Base-by-base conservation (phyloP, 1,140 invertebrate genomes). In the Leptonema lineaticorne region DNA sequence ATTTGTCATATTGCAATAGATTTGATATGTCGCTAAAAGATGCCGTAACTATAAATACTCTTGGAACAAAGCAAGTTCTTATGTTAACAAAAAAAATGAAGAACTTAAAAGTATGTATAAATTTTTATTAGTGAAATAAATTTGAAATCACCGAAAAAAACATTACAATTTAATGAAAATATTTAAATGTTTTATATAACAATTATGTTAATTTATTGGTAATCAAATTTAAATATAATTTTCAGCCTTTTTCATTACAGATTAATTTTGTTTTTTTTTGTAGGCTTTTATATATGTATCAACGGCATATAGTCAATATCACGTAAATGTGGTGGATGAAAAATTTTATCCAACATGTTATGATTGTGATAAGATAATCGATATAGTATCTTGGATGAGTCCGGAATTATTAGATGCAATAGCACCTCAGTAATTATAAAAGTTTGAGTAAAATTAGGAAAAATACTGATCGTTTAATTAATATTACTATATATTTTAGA, bases 21-120 rank as follows among this genome's bases (percentile, higher is more conserved):
- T 97, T 98, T 77, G 92, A 97, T 75, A 94, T 96, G 78, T 86
- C 86, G 22, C 80, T 97, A 0, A 89, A 88, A 74, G 79, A 85
- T 4, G 88, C 90, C 2, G 79, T 91, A n/a, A 82, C 85, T 5
- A 83, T 87, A 75, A 92, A 92, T 74, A 84, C 88, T 1, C 75
- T 84, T 7, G 89, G 88, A 0, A 90, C 90, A 0, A 81, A 86
- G 63, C 85, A 85, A 69, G 74, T 90, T 0, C 79, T 91, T 3
- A 81, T 88, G 14, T 75, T 92, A 2, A 87, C 87, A 22, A 83
- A 87, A 58, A 82, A 84, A 29, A 90, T 93, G 85, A 83, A 82
- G 58, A 85, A 91, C 4, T 76, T 93, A 4, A 85, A 88, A 80
- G 90, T 89, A 76, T 75, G 75, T 69, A 48, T 14, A 24, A 16